These are phyloP conservation scores for Philereme transversata DNA, from an alignment of 2,888 invertebrate species.

Conservation along the genomic window DNA sequence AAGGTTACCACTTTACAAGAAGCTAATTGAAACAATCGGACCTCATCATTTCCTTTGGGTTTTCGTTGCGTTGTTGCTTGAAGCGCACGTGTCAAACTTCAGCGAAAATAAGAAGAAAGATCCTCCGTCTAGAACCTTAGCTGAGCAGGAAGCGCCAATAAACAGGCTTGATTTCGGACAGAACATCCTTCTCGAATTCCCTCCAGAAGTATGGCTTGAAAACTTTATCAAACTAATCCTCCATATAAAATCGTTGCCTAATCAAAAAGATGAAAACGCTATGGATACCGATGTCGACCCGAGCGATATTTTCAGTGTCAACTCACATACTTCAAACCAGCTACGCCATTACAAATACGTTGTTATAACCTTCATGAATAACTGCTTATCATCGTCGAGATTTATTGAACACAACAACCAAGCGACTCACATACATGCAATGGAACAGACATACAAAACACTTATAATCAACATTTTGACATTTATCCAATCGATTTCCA, in stretches of 20 bases:
- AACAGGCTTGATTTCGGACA: slow-evolving; percentile 87
- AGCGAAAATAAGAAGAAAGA: slow-evolving; percentile 74
- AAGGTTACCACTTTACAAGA: slow-evolving; percentile 90
- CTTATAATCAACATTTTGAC: slow-evolving; percentile 88
- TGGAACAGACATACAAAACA: slow-evolving; percentile 87
- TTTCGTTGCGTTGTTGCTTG: slow-evolving; percentile 88
- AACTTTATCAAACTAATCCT: slow-evolving; percentile 87
- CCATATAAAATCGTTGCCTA: slow-evolving; percentile 87
- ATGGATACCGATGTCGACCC: slow-evolving; percentile 69
- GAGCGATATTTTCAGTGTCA: slow-evolving; percentile 85
- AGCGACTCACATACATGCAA: slow-evolving; percentile 69
- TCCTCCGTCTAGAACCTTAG: slow-evolving; percentile 55
- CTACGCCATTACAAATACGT: slow-evolving; percentile 93
- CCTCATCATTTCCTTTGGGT: slow-evolving; percentile 87
- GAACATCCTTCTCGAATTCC: slow-evolving; percentile 87
- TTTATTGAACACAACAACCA: slow-evolving; percentile 87
- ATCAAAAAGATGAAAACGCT: slow-evolving; percentile 83
- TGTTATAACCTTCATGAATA: slow-evolving; percentile 88
- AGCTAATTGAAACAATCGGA: slow-evolving; percentile 89
- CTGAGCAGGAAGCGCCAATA: slow-evolving; percentile 74
- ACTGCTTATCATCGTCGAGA: slow-evolving; percentile 86
- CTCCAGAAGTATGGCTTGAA: slow-evolving; percentile 84
- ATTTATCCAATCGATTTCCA: slow-evolving; percentile 87
- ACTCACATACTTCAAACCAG: slow-evolving; percentile 87
- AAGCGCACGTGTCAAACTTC: slow-evolving; percentile 86